A percentile compares a stretch with the other conserved stretches of the same genome.
These are phyloP conservation scores for Lycia hirtaria DNA, from an alignment of 2,888 invertebrate genomes.

Conservation along the genomic window DNA sequence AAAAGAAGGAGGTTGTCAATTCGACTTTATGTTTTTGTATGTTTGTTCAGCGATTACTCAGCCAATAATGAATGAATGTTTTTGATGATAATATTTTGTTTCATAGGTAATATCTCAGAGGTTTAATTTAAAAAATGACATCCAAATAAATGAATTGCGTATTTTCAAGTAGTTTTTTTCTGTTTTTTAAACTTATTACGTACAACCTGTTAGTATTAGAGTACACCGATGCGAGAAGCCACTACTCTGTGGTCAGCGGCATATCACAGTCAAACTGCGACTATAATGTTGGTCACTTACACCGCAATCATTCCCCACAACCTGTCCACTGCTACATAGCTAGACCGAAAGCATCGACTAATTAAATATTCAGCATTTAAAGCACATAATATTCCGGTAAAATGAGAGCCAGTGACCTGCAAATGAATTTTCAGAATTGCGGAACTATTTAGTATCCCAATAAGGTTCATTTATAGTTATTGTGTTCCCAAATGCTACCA, in stretches of 20 bases:
- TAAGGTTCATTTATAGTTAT: conserved; percentile 46
- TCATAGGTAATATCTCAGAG: too few relatives aligned
- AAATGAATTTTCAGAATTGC: conserved; percentile 38
- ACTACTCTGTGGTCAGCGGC: conserved; percentile 53
- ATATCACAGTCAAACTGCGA: conserved; percentile 50
- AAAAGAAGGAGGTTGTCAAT: too few relatives aligned
- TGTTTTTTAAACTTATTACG: too few relatives aligned
- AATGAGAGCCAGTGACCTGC: conserved; percentile 6
- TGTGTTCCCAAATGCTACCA: conserved; percentile 50
- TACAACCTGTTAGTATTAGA: conserved; percentile 3
- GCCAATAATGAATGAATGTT: too few relatives aligned
- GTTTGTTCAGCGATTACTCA: too few relatives aligned
- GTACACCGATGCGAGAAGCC: conserved; percentile 38
- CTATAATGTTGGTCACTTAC: conserved; percentile 55
- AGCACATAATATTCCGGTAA: conserved; percentile 6
- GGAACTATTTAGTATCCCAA: conserved; percentile 25
- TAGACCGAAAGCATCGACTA: not conserved
- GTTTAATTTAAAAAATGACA: too few relatives aligned
- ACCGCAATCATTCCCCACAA: conserved; percentile 53
- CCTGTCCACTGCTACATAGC: not conserved
- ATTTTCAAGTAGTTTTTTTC: too few relatives aligned
- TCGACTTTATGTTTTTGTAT: too few relatives aligned
- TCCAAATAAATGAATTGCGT: too few relatives aligned
- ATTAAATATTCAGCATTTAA: not conserved
- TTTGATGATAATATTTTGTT: too few relatives aligned